These are phyloP conservation scores for Chaetura pelagica DNA, from an alignment of 2,113 vertebrate species.

Conservation along the genomic window DNA sequence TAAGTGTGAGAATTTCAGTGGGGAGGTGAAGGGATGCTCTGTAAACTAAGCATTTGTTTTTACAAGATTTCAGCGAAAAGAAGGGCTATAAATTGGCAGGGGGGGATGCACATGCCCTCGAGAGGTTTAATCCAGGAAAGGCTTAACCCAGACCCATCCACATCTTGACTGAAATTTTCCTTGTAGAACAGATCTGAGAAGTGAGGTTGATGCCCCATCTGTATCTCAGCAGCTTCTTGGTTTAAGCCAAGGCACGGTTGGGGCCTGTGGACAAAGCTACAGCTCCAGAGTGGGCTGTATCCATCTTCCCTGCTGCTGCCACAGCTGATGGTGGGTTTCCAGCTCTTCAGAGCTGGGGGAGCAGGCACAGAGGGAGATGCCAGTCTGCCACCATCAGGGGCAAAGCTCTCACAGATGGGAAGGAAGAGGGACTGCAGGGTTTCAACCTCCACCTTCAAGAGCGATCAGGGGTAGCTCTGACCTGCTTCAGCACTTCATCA, in stretches of 20 bases:
- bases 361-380: neutral
- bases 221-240: neutral
- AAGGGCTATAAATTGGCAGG: neutral
- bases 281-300: neutral
- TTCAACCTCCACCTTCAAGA: neutral
- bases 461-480: neutral
- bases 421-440: neutral
- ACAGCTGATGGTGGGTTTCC: neutral
- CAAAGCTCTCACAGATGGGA: neutral
- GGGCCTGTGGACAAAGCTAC: neutral
- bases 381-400: neutral
- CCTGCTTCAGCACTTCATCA: neutral
- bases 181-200: neutral
- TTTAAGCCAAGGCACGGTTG: fast-evolving
- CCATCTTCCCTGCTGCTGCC: neutral
- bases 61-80: neutral
- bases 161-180: neutral
- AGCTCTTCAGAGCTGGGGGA: neutral
- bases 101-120: neutral
- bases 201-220: neutral
- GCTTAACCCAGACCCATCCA: neutral
- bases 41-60: neutral
- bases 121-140: neutral
- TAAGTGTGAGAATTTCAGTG: neutral
- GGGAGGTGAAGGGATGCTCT: neutral